These are phyloP conservation scores for Ormyrus pomaceus DNA, from an alignment of 2,888 invertebrate genomes.

Conservation along the genomic window DNA sequence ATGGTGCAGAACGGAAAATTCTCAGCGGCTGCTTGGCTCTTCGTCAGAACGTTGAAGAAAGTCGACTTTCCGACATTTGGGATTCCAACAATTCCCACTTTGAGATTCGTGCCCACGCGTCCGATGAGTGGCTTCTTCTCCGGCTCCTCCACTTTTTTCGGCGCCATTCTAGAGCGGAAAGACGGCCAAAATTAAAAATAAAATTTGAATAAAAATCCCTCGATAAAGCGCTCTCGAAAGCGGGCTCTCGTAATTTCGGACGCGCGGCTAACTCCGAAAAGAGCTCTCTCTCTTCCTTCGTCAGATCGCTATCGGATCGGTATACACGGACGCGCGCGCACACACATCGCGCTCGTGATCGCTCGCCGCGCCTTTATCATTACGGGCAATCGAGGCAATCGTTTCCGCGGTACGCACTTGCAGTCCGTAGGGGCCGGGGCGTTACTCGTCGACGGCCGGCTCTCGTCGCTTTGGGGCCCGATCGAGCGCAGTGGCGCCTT, in stretches of 20 bases:
- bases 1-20: slow-evolving; percentile 99
- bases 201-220: no score
- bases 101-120: slow-evolving; percentile 95
- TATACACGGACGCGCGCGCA: neutral
- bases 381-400: slow-evolving; percentile 63
- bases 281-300: neutral
- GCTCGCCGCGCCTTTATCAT: slow-evolving; percentile 61
- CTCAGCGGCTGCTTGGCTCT: slow-evolving; percentile 97
- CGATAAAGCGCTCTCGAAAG: no score
- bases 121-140: slow-evolving; percentile 95
- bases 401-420: slow-evolving; percentile 57
- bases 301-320: slow-evolving; percentile 40
- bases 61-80: slow-evolving; percentile 99
- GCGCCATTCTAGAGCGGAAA: slow-evolving; percentile 80
- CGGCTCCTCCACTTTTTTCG: slow-evolving; percentile 93
- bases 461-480: no score
- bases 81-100: slow-evolving; percentile 96
- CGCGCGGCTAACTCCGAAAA: neutral
- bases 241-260: neutral
- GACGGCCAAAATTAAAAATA: no score
- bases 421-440: no score
- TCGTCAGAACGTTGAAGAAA: slow-evolving; percentile 99
- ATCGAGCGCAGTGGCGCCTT: no score
- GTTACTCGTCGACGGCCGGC: no score
- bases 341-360: neutral